phyloP scores from a whole-genome alignment of 1,140 invertebrate genomes.

The Zaprionus africanus region DNA sequence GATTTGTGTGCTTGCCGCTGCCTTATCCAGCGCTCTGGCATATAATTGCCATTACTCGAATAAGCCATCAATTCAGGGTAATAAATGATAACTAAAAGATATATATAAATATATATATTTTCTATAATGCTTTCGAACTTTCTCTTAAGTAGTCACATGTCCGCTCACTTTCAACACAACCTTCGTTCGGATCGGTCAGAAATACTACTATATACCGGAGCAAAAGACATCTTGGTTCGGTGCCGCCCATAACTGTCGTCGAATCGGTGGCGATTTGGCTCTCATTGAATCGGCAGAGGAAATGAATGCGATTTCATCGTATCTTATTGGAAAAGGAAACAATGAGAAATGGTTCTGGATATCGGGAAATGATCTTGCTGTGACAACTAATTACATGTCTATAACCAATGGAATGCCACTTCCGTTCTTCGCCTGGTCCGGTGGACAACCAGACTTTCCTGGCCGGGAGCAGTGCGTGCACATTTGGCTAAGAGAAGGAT shows the following conservation, averaged over 20 bases:
- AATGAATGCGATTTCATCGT: slow-evolving; percentile 9
- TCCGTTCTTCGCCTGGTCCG: slow-evolving; percentile 31
- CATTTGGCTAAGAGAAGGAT: slow-evolving; percentile 3
- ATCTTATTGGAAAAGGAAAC: slow-evolving; percentile 7
- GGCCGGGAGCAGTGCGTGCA: slow-evolving; percentile 45
- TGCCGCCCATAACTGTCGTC: slow-evolving; percentile 26
- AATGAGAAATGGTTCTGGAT: slow-evolving; percentile 31
- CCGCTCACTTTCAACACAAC: background rate
- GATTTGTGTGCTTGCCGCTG: background rate
- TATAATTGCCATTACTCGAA: background rate
- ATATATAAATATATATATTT: background rate
- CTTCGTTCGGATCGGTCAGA: slow-evolving; percentile 4
- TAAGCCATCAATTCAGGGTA: background rate
- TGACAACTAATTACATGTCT: slow-evolving; percentile 6
- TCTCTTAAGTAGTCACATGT: background rate
- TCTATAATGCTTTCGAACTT: background rate
- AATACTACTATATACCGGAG: slow-evolving; percentile 23
- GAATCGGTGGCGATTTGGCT: slow-evolving; percentile 15
- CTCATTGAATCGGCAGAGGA: slow-evolving; percentile 25
- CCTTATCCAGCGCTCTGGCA: background rate
- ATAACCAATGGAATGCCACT: slow-evolving; percentile 30
- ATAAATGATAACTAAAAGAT: background rate
- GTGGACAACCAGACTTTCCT: slow-evolving; percentile 42
- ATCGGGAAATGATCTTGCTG: slow-evolving; percentile 40
- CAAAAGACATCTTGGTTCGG: slow-evolving; percentile 10